A percentile compares a stretch with the other conserved stretches of the same genome.
These are phyloP conservation scores for Esperia sulphurella DNA, from an alignment of 2,888 invertebrate genomes.

Conservation along the genomic window DNA sequence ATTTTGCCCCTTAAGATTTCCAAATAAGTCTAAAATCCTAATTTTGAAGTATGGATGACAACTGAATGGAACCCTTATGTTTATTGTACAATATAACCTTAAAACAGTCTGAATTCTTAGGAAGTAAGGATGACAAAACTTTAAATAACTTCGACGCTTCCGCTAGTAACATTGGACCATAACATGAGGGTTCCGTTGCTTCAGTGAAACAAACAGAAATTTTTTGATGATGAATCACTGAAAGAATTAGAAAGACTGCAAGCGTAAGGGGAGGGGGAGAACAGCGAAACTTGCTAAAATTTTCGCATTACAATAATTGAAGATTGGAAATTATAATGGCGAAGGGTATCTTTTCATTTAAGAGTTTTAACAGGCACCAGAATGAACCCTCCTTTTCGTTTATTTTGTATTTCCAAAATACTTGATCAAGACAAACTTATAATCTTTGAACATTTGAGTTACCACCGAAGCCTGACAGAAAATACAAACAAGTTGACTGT, in stretches of 20 bases:
- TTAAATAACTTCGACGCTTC: neutral
- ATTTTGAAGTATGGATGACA: too few relatives aligned
- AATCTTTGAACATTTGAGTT: too few relatives aligned
- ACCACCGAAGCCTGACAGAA: too few relatives aligned
- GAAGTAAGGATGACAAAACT: neutral
- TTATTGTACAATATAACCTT: too few relatives aligned
- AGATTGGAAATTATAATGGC: conserved; percentile 22
- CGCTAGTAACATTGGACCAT: conserved; percentile 18
- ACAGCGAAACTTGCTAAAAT: conserved; percentile 36
- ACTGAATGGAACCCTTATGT: too few relatives aligned
- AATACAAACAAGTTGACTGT: too few relatives aligned
- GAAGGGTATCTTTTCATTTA: conserved; percentile 9
- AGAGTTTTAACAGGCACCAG: neutral
- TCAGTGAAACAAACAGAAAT: conserved; percentile 55
- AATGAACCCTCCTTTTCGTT: conserved; percentile 1
- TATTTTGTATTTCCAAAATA: neutral
- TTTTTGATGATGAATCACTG: conserved; percentile 67
- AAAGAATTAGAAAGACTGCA: conserved; percentile 60
- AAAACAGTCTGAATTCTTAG: too few relatives aligned
- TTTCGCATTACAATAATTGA: conserved; percentile 26
- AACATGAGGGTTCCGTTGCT: conserved; percentile 31
- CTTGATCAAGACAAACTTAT: neutral
- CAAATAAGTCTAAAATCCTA: too few relatives aligned
- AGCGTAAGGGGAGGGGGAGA: conserved; percentile 24
- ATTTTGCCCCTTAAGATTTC: too few relatives aligned